Percentiles rank a stretch among this genome's conserved stretches.
phyloP scores from a whole-genome alignment of 2,888 invertebrate species.

The Perizoma flavofasciatum region DNA sequence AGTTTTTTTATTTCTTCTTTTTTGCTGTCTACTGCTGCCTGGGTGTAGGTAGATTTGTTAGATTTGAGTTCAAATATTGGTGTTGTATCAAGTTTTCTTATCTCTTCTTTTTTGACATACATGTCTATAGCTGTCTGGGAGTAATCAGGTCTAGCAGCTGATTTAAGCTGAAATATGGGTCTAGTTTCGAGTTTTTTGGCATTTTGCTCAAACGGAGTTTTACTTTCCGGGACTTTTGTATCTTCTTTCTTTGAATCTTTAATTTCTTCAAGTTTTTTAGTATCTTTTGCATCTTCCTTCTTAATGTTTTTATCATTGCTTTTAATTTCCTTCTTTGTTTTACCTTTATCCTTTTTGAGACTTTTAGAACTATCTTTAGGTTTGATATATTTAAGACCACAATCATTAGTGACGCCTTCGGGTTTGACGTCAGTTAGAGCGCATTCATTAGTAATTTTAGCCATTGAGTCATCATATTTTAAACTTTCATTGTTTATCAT shows the following conservation, averaged over 20 bases:
- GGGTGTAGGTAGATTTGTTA: slow-evolving; percentile 1
- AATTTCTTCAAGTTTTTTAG: slow-evolving; percentile 36
- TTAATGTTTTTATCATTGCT: slow-evolving; percentile 35
- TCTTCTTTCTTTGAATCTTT: slow-evolving; percentile 19
- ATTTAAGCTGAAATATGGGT: slow-evolving; percentile 41
- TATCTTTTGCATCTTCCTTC: slow-evolving; percentile 50
- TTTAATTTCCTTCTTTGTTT: slow-evolving; percentile 17
- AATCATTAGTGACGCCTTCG: slow-evolving; percentile 1
- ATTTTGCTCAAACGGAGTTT: slow-evolving; percentile 13
- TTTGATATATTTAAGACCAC: slow-evolving; percentile 4
- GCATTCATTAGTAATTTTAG: slow-evolving; percentile 11
- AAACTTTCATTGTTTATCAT: slow-evolving; percentile 3
- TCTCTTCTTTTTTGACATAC: slow-evolving; percentile 17
- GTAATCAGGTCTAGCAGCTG: slow-evolving; percentile 1
- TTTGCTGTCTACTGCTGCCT: slow-evolving; percentile 7
- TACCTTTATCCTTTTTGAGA: slow-evolving; percentile 37
- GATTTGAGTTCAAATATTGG: slow-evolving; percentile 39
- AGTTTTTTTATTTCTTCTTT: slow-evolving; percentile 55
- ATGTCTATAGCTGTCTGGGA: slow-evolving; percentile 5
- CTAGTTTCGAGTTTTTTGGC: slow-evolving; percentile 45
- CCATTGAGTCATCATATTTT: slow-evolving; percentile 22
- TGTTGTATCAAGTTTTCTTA: slow-evolving; percentile 46
- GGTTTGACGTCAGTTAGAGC: neutral
- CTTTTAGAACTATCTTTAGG: slow-evolving; percentile 28
- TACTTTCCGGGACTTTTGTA: slow-evolving; percentile 16